Evolutionary conservation across 2,888 invertebrate species (phyloP), one percentile per base, ranked within the genome.

Genomic region (Clitarchus hookeri): DNA sequence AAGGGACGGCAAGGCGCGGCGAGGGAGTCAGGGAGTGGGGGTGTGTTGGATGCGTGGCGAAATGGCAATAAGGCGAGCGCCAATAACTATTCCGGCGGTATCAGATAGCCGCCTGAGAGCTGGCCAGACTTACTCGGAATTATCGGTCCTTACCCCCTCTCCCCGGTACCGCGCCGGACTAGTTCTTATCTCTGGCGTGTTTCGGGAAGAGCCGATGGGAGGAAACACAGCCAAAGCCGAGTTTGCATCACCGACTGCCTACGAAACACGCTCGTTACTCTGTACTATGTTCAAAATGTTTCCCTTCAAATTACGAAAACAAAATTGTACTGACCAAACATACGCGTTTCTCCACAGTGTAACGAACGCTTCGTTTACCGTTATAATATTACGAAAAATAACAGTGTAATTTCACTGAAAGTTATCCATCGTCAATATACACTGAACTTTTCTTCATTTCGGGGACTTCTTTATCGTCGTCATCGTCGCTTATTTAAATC

Each of bases 81-180:
- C 65, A n/a, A 65, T 65, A 65, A n/a, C 65, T n/a, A 65, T n/a
- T n/a, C 65, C 65, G 11, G 65, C 23, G 23, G 65, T 6, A 65
- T 65, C 65, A 65, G 65, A 65, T 19, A 65, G 65, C 65, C 65
- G 23, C 23, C 8, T 19, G 13, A 12, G 12, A 53, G 13, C 53
- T 53, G 53, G 65, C 12, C n/a, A n/a, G 65, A 65, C 65, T 65
- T 65, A n/a, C 65, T n/a, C 65, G 65, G n/a, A 65, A 65, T 65
- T 65, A 65, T 65, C 65, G 23, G 65, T 65, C n/a, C 48, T 48
- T 48, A 48, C 48, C 65, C 65, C n/a, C n/a, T 65, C n/a, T 65
- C 8, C 65, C 65, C 19, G 3, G 65, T 0, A n/a, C 0, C 6
- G 23, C 12, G 16, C 65, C 8, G 23, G 65, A 11, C 8, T n/a